Evolutionary conservation across 2,797 vertebrate genomes (phyloP).

Genomic region (Ataeniobius toweri): DNA sequence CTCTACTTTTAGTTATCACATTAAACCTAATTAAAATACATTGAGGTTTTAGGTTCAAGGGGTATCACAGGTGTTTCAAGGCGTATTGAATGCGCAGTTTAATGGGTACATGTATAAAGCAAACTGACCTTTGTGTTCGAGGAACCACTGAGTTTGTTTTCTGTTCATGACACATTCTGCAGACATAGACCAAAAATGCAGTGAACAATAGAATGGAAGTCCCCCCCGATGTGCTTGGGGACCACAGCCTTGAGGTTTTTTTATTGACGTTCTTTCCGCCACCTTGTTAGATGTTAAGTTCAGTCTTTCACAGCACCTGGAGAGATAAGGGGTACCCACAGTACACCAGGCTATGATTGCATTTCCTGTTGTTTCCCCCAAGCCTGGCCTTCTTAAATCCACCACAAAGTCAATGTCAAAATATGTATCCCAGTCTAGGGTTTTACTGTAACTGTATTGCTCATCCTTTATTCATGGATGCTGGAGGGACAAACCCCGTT

Average conservation of each 20-base stretch:
- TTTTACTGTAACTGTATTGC: slow-evolving; percentile 61
- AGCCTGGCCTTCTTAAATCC: slow-evolving; percentile 53
- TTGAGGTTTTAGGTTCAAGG: neutral
- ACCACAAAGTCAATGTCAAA: slow-evolving; percentile 49
- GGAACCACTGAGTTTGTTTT: slow-evolving; percentile 44
- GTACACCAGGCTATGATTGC: slow-evolving; percentile 46
- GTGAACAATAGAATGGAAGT: slow-evolving; percentile 74
- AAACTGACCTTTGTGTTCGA: slow-evolving; percentile 15
- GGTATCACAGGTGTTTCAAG: neutral
- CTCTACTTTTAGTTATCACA: neutral
- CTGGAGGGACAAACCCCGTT: slow-evolving; percentile 48
- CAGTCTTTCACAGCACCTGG: slow-evolving; percentile 68
- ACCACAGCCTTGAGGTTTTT: slow-evolving; percentile 37
- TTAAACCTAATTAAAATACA: neutral
- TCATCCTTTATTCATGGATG: slow-evolving; percentile 48
- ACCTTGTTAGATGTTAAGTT: slow-evolving; percentile 53
- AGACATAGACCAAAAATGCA: slow-evolving; percentile 62
- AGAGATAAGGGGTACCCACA: slow-evolving; percentile 66
- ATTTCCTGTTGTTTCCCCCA: slow-evolving; percentile 70
- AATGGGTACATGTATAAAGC: neutral
- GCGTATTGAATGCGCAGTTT: neutral
- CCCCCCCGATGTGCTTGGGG: slow-evolving; percentile 68
- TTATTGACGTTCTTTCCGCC: slow-evolving; percentile 45
- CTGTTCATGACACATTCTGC: slow-evolving; percentile 40
- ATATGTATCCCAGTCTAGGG: slow-evolving; percentile 46